These are phyloP conservation scores for Macrosoma leucophasiata DNA, from an alignment of 2,888 invertebrate genomes.

Conservation along the genomic window DNA sequence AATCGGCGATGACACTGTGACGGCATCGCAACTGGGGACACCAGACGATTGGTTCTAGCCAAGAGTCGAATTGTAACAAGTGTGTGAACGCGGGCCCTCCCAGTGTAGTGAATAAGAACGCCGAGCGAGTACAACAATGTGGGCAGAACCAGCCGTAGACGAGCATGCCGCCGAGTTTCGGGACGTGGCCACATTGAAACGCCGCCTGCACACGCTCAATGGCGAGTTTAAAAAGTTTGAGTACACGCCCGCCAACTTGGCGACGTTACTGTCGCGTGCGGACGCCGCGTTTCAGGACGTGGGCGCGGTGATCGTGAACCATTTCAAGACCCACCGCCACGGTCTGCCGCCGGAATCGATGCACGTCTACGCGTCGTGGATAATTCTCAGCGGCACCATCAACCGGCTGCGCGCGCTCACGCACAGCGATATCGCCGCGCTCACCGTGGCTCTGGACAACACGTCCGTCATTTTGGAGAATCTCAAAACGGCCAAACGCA, in stretches of 20 bases:
- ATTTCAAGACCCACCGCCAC: constrained; percentile 5
- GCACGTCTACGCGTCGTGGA: constrained; percentile 8
- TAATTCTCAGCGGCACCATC: constrained; percentile 4
- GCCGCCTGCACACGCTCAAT: constrained; percentile 2
- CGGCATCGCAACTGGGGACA: no score
- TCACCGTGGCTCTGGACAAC: constrained; percentile 2
- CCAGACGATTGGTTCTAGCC: constrained; percentile 3
- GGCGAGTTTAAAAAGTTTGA: constrained; percentile 4
- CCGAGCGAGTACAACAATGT: neutral
- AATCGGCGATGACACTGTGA: no score
- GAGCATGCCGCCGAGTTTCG: constrained; percentile 3
- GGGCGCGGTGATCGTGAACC: constrained; percentile 4
- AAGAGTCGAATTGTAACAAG: no score
- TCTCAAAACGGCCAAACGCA: constrained; percentile 5
- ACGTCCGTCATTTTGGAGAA: constrained; percentile 5
- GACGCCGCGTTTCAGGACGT: constrained; percentile 4
- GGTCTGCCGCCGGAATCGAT: constrained; percentile 6
- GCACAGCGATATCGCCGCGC: constrained; percentile 3
- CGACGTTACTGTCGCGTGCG: constrained; percentile 3
- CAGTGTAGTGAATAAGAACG: no score
- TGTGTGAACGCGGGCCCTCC: no score
- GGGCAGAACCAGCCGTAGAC: constrained; percentile 3
- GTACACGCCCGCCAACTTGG: constrained; percentile 5
- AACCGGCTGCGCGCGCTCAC: constrained; percentile 4
- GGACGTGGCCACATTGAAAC: constrained; percentile 3